Evolutionary conservation across 2,797 vertebrate species (phyloP), one percentile per base, ranked within the genome.

Genomic region (Borostomias antarcticus): DNA sequence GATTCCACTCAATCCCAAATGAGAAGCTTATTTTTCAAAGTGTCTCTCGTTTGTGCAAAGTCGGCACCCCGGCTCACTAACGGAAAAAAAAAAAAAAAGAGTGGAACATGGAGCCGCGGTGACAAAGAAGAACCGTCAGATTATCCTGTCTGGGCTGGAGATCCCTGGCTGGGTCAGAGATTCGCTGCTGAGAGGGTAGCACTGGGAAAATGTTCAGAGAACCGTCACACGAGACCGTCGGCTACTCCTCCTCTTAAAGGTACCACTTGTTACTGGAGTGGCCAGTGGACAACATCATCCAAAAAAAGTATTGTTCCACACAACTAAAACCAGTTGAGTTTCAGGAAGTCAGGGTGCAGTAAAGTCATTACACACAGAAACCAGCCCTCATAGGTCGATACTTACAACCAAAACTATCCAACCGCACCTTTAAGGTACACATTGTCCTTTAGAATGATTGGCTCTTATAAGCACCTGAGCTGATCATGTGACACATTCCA

Each of bases 21-120:
- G 83, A 85, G 82, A 71, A 84, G 85, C 82, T 86, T 86, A 82
- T 89, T 88, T 89, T 87, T 88, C 85, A 89, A 86, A 90, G 87
- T 87, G 83, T 84, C 80, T 87, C 84, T 83, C 80, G 76, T 87
- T 88, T 85, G 80, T 83, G 87, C 85, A 80, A 83, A 78, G 78
- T 88, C 77, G 64, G 85, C 85, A 85, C 78, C 80, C 74, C 48
- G 33, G 70, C 76, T 80, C 69, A 72, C 58, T 67, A 77, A 70
- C 65, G 70, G 61, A 64, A 64, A 68, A 71, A 53, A 23, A 28
- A 35, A 54, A 19, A 29, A 26, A 40, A 64, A 25, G 61, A 48
- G 25, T 26, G 32, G 47, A 48, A 60, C 35, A 62, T 33, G 61
- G 73, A 83, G 81, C 70, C 73, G 68, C 63, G 35, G 81, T 88